These are phyloP conservation scores for Mallotus villosus DNA, from an alignment of 2,797 vertebrate genomes.

Conservation along the genomic window DNA sequence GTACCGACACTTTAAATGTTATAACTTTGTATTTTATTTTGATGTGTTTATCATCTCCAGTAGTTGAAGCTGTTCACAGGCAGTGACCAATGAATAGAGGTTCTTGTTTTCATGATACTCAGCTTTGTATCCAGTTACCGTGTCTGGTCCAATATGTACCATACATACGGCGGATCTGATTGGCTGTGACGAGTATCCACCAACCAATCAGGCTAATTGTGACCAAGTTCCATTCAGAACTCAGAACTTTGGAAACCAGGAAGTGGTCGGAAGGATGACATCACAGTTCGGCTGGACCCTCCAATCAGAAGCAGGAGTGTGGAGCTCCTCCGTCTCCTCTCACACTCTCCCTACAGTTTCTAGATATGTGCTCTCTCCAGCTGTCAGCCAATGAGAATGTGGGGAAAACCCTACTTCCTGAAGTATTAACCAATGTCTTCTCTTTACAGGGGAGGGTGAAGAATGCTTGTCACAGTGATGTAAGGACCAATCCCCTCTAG, in stretches of 20 bases:
- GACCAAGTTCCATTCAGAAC: slow-evolving; percentile 5
- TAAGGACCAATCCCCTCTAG: slow-evolving; percentile 84
- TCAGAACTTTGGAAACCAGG: too few species aligned
- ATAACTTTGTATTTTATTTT: too few species aligned
- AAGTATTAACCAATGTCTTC: slow-evolving; percentile 78
- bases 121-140: too few species aligned
- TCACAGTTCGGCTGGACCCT: too few species aligned
- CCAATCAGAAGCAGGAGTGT: too few species aligned
- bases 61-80: too few species aligned
- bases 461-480: slow-evolving; percentile 98
- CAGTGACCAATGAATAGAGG: too few species aligned
- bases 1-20: too few species aligned
- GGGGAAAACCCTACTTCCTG: slow-evolving; percentile 54
- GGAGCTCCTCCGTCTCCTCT: background rate
- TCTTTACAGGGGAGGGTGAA: slow-evolving; percentile 99
- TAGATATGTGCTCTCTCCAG: background rate
- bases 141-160: too few species aligned
- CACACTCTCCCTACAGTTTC: background rate
- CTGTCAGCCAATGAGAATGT: slow-evolving; percentile 49
- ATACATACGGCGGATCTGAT: slow-evolving; percentile 2
- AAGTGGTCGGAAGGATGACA: too few species aligned
- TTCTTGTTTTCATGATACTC: too few species aligned
- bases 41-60: too few species aligned
- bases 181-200: slow-evolving; percentile 15
- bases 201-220: slow-evolving; percentile 19